These are phyloP conservation scores for Margarornis squamiger DNA, from an alignment of 2,797 vertebrate genomes.

Conservation along the genomic window DNA sequence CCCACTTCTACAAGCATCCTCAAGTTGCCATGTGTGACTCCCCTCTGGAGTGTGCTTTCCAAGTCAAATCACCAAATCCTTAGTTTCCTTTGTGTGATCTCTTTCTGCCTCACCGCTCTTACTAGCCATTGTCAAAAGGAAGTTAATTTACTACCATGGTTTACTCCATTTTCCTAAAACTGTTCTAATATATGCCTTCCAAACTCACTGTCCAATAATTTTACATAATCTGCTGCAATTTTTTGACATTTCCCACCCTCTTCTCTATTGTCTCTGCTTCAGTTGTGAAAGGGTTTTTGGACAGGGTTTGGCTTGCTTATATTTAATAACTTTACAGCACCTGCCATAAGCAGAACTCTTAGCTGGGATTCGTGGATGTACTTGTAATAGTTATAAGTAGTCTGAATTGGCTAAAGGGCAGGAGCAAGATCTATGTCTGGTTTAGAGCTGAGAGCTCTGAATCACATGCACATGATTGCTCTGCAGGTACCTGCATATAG, in stretches of 20 bases:
- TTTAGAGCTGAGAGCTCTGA: not conserved
- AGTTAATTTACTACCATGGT: not conserved
- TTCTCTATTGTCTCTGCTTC: not conserved
- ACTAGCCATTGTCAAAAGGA: not conserved
- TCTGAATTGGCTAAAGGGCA: not conserved
- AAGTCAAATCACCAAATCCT: not conserved
- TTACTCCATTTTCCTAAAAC: not conserved
- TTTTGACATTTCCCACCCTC: not conserved
- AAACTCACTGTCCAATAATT: not conserved
- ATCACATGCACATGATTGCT: not conserved
- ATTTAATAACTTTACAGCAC: not conserved
- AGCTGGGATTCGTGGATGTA: not conserved
- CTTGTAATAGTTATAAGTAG: not conserved
- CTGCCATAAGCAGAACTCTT: not conserved
- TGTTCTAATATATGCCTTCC: not conserved
- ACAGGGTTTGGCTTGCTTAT: not conserved
- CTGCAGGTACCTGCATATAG: not conserved
- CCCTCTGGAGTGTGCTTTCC: not conserved
- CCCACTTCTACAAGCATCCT: not conserved
- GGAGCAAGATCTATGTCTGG: not conserved
- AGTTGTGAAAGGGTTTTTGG: not conserved
- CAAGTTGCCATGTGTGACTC: not conserved
- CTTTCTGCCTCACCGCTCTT: not conserved
- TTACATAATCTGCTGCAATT: not conserved
- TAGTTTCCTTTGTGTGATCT: not conserved